These are phyloP conservation scores for Suricata suricatta DNA, from an alignment of 2,113 vertebrate species.

Conservation along the genomic window DNA sequence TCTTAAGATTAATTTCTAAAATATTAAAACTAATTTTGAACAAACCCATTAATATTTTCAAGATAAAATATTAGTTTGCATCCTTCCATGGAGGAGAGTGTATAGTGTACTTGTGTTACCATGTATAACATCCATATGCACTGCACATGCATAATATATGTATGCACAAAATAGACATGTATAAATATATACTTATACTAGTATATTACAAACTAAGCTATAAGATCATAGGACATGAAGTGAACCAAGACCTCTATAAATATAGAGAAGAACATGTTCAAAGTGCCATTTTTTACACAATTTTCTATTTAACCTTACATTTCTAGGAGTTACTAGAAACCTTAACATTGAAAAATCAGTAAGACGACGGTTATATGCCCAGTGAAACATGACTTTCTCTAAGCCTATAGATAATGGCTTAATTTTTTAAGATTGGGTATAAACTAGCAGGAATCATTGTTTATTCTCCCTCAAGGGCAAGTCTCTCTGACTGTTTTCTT, in stretches of 20 bases:
- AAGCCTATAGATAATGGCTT: background rate
- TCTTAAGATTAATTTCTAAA: conserved; percentile 47
- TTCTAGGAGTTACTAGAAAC: conserved; percentile 69
- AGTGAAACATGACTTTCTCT: background rate
- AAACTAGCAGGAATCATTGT: background rate
- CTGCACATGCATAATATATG: background rate
- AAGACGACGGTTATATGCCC: background rate
- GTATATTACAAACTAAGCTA: conserved; percentile 76
- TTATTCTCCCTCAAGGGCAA: background rate
- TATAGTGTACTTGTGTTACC: background rate
- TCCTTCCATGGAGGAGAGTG: conserved; percentile 47
- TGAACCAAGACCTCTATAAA: conserved; percentile 45
- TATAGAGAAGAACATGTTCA: conserved; percentile 50
- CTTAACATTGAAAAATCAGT: conserved; percentile 63
- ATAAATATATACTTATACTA: conserved; percentile 62
- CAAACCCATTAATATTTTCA: conserved; percentile 6
- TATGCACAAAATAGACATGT: background rate
- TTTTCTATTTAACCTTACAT: conserved; percentile 71
- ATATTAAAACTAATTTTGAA: conserved; percentile 48
- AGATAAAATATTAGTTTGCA: background rate
- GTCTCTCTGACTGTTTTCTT: background rate
- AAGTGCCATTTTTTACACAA: conserved; percentile 35
- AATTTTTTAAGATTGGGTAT: background rate
- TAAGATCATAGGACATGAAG: conserved; percentile 66
- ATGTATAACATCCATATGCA: background rate